phyloP scores from a whole-genome alignment of 2,113 vertebrate species.

The Dipodomys spectabilis region DNA sequence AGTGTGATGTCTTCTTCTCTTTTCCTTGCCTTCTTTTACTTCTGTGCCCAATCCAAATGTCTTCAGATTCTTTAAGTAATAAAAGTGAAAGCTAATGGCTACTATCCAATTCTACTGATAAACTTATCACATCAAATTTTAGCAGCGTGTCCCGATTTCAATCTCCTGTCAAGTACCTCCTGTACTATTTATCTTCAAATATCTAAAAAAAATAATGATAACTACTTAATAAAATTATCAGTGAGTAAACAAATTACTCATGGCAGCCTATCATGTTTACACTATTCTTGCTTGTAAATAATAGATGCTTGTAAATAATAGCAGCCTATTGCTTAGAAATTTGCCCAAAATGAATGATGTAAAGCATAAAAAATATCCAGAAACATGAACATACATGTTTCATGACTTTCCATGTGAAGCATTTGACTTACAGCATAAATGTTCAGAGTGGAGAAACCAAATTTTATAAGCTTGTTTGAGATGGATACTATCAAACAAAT shows the following conservation, averaged over 20 bases:
- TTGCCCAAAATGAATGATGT: background rate
- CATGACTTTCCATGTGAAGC: background rate
- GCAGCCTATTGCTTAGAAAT: background rate
- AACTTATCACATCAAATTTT: background rate
- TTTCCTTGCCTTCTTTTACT: background rate
- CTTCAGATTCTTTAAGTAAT: background rate
- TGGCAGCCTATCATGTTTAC: background rate
- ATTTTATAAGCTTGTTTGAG: conserved; percentile 21
- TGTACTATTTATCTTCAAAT: background rate
- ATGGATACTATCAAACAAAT: background rate
- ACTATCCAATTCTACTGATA: background rate
- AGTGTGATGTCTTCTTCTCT: background rate
- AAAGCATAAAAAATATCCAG: background rate
- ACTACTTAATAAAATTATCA: background rate
- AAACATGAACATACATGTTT: background rate
- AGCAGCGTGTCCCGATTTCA: background rate
- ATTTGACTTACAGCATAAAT: background rate
- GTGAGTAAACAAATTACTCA: background rate
- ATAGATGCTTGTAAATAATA: background rate
- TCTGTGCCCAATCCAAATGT: background rate
- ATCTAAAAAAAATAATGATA: background rate
- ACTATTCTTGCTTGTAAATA: background rate
- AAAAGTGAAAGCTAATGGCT: background rate
- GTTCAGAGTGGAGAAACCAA: background rate
- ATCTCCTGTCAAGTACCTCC: background rate